phyloP scores from a whole-genome alignment of 2,113 vertebrate species.

The Charina bottae region DNA sequence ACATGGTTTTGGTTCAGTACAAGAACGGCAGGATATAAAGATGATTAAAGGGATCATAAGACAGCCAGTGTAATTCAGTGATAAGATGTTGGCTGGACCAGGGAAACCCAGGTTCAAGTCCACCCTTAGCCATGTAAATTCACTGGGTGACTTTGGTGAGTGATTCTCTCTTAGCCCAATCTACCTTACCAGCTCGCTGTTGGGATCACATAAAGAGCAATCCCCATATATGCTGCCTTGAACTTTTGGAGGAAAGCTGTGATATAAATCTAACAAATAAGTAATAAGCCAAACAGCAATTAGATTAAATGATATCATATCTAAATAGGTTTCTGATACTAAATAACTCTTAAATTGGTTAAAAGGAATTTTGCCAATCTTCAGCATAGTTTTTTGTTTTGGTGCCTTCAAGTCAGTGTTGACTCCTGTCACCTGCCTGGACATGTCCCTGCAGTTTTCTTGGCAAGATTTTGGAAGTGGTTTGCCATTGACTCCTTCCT shows the following conservation, averaged over 20 bases:
- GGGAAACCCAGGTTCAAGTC: neutral
- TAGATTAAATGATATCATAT: too few species aligned
- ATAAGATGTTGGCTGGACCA: neutral
- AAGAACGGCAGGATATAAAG: neutral
- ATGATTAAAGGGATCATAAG: neutral
- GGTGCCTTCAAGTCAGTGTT: too few species aligned
- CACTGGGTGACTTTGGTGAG: neutral
- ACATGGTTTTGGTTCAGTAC: neutral
- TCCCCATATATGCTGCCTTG: neutral
- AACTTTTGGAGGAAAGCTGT: neutral
- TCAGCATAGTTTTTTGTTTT: too few species aligned
- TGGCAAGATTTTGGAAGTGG: too few species aligned
- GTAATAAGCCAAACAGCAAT: too few species aligned
- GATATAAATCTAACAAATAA: neutral
- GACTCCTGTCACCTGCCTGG: too few species aligned
- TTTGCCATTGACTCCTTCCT: too few species aligned
- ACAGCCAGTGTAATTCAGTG: neutral
- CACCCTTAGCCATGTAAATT: neutral
- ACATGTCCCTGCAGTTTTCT: too few species aligned
- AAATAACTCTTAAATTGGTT: too few species aligned
- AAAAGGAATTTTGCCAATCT: too few species aligned
- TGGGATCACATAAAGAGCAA: neutral
- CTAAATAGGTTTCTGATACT: too few species aligned
- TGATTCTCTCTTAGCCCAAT: neutral
- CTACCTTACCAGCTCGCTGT: neutral